A percentile compares a stretch with the other conserved stretches of the same genome.
phyloP scores from a whole-genome alignment of 2,888 invertebrate genomes.

The Mesochorus sp. region DNA sequence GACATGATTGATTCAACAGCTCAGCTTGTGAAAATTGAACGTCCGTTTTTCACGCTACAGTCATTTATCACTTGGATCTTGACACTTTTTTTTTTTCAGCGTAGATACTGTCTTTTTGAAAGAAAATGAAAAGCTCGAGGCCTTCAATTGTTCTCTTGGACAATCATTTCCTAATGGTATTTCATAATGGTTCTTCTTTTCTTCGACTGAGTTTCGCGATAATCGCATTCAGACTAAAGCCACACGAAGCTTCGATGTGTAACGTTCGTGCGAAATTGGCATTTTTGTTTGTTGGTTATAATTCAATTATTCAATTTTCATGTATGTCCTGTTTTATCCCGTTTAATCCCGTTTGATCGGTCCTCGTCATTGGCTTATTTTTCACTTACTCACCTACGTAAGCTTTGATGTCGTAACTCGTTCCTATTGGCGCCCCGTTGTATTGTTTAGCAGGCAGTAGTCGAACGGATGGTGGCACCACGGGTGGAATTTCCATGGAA shows the following conservation, averaged over 20 bases:
- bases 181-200: not conserved
- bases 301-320: too few species aligned
- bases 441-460: slow-evolving; percentile 95
- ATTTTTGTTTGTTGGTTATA: too few species aligned
- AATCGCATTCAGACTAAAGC: too few species aligned
- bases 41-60: not conserved
- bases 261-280: too few species aligned
- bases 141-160: not conserved
- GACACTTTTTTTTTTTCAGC: not conserved
- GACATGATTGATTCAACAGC: slow-evolving; percentile 16
- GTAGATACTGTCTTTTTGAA: not conserved
- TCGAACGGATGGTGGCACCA: slow-evolving; percentile 95
- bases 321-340: too few species aligned
- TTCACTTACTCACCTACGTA: slow-evolving; percentile 88
- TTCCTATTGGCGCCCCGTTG: slow-evolving; percentile 95
- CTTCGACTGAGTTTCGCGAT: too few species aligned
- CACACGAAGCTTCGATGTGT: too few species aligned
- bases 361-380: not conserved
- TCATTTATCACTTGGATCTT: slow-evolving; percentile 12
- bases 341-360: too few species aligned
- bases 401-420: slow-evolving; percentile 94
- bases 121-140: slow-evolving; percentile 1
- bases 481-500: slow-evolving; percentile 90
- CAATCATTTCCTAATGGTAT: not conserved
- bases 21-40: not conserved